phyloP scores from a whole-genome alignment of 2,113 vertebrate genomes.

The Tragelaphus strepsiceros region DNA sequence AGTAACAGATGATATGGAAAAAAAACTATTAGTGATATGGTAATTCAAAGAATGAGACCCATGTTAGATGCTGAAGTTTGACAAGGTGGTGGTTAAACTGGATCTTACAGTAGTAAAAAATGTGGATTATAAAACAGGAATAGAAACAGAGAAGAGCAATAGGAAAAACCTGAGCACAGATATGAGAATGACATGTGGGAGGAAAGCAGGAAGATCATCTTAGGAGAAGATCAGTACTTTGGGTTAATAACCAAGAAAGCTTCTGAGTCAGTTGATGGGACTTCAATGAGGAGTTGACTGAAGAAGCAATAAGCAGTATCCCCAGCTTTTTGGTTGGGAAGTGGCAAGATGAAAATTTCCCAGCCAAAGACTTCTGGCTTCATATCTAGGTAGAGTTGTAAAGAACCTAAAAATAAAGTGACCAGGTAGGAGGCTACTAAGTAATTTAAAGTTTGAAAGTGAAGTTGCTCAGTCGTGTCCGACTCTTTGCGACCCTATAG shows the following conservation, averaged over 20 bases:
- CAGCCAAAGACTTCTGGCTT: constrained; percentile 1
- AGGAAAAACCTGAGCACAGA: neutral
- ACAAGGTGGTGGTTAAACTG: neutral
- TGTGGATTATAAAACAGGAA: neutral
- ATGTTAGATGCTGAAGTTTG: neutral
- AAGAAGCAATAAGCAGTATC: neutral
- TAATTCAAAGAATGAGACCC: neutral
- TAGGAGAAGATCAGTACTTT: neutral
- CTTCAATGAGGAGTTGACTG: neutral
- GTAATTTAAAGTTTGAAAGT: too few relatives aligned
- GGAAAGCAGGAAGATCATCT: neutral
- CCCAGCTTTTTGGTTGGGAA: neutral
- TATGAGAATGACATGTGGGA: neutral
- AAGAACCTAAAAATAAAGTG: neutral
- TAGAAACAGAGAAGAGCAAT: neutral
- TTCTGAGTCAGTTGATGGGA: neutral
- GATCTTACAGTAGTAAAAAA: neutral
- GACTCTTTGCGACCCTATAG: fast-evolving
- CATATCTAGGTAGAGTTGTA: neutral
- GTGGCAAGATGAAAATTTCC: neutral
- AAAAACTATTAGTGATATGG: neutral
- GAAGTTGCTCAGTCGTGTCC: too few relatives aligned
- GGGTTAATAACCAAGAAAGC: neutral
- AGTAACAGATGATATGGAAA: neutral
- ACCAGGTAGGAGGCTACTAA: neutral